Percentiles rank a stretch among this genome's conserved stretches.
Conservation (phyloP, 1,140 invertebrate genomes). For the Magallana gigas region DNA sequence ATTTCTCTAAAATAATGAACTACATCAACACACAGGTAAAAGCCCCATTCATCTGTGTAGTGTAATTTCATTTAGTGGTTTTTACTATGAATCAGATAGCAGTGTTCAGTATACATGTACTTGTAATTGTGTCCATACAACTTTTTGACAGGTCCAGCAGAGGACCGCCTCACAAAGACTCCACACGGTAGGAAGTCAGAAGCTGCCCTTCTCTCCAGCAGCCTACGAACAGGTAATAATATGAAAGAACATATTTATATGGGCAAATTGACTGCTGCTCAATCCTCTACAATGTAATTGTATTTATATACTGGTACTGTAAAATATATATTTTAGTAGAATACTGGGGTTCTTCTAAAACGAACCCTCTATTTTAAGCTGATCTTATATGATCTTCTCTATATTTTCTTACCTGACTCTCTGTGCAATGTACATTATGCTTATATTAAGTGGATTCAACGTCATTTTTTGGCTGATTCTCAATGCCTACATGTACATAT, state of each 20-base stretch:
- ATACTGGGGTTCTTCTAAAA: too few relatives aligned
- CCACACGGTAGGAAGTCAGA: slow-evolving; percentile 84
- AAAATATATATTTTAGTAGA: too few relatives aligned
- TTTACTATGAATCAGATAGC: too few relatives aligned
- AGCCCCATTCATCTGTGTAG: not conserved
- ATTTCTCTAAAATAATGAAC: slow-evolving; percentile 84
- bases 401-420: too few relatives aligned
- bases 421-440: too few relatives aligned
- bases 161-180: slow-evolving; percentile 81
- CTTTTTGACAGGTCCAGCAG: slow-evolving; percentile 55
- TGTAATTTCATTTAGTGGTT: too few relatives aligned
- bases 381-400: too few relatives aligned
- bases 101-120: not conserved
- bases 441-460: too few relatives aligned
- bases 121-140: not conserved
- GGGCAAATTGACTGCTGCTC: not conserved
- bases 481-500: too few relatives aligned
- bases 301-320: not conserved
- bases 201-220: slow-evolving; percentile 84
- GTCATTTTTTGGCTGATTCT: too few relatives aligned
- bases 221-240: slow-evolving; percentile 84
- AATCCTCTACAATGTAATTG: not conserved
- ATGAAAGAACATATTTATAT: not conserved
- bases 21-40: slow-evolving; percentile 80
- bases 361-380: too few relatives aligned